Percentiles rank a stretch among this genome's conserved stretches.
These are phyloP conservation scores for Microctonus brassicae DNA, from an alignment of 2,888 invertebrate species.

Conservation along the genomic window DNA sequence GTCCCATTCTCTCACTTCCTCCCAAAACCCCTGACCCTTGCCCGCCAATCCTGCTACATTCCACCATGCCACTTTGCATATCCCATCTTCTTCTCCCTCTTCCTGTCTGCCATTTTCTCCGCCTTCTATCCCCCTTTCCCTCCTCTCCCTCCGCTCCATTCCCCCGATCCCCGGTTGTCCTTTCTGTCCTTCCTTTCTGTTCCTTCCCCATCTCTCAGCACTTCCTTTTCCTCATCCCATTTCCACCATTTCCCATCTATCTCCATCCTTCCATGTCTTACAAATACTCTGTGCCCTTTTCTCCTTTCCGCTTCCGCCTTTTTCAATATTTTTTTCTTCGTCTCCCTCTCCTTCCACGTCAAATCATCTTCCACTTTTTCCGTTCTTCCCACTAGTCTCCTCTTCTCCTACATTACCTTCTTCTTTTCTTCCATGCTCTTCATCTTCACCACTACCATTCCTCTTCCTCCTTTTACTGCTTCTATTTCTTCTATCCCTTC, in stretches of 20 bases:
- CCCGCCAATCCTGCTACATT: conserved; percentile 17
- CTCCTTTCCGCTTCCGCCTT: background rate
- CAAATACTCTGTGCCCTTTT: background rate
- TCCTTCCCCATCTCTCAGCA: too few relatives aligned
- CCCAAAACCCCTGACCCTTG: conserved; percentile 10
- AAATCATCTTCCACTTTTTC: conserved; percentile 19
- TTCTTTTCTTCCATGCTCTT: conserved; percentile 13
- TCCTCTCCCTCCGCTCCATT: background rate
- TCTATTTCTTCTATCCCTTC: background rate
- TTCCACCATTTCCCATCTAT: background rate
- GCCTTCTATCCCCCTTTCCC: background rate
- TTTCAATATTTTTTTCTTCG: background rate
- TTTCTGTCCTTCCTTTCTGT: too few relatives aligned
- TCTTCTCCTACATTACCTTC: conserved; percentile 20
- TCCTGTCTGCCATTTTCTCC: conserved; percentile 45
- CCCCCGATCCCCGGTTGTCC: too few relatives aligned
- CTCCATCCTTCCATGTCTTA: background rate
- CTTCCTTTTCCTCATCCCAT: too few relatives aligned
- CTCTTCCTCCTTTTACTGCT: background rate
- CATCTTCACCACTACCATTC: background rate
- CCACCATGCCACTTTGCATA: conserved; percentile 17
- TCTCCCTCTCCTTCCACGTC: conserved; percentile 9
- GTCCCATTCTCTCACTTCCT: background rate
- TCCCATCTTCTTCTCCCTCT: background rate
- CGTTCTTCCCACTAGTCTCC: background rate